Percentiles rank a stretch among this genome's conserved stretches.
phyloP scores from a whole-genome alignment of 2,797 vertebrate species.

The Ptychobarbus kaznakovi region DNA sequence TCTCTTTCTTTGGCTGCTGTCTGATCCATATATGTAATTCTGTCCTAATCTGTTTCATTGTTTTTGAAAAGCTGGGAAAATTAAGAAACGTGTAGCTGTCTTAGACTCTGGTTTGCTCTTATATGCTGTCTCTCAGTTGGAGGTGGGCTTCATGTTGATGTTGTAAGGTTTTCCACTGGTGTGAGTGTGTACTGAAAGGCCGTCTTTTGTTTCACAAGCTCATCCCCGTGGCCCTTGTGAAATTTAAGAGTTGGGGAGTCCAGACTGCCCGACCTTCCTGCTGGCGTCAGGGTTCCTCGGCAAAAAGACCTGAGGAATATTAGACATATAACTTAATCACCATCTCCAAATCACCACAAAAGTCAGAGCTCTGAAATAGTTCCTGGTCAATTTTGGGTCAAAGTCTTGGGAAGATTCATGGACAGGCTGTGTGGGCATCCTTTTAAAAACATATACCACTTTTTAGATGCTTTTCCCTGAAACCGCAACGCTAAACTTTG shows the following conservation, averaged over 20 bases:
- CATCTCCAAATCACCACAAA: slow-evolving; percentile 20
- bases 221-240: slow-evolving; percentile 72
- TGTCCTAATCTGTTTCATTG: slow-evolving; percentile 35
- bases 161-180: slow-evolving; percentile 66
- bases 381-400: slow-evolving; percentile 1
- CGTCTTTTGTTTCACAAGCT: slow-evolving; percentile 72
- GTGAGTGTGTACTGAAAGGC: slow-evolving; percentile 61
- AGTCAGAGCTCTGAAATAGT: not conserved
- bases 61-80: slow-evolving; percentile 36
- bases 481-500: slow-evolving; percentile 23
- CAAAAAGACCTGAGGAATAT: slow-evolving; percentile 43
- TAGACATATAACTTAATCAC: slow-evolving; percentile 20
- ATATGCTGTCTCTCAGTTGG: slow-evolving; percentile 50
- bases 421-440: not conserved
- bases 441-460: slow-evolving; percentile 6
- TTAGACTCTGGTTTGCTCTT: slow-evolving; percentile 37
- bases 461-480: slow-evolving; percentile 21
- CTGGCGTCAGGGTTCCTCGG: slow-evolving; percentile 66
- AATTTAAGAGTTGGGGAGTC: slow-evolving; percentile 69
- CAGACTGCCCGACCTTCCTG: slow-evolving; percentile 64
- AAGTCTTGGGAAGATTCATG: slow-evolving; percentile 12
- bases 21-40: slow-evolving; percentile 33
- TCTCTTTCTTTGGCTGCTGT: slow-evolving; percentile 23
- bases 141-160: slow-evolving; percentile 65
- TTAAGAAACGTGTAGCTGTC: slow-evolving; percentile 16